These are phyloP conservation scores for Drosophila pseudotakahashii DNA, from an alignment of 2,888 invertebrate species.

Conservation along the genomic window DNA sequence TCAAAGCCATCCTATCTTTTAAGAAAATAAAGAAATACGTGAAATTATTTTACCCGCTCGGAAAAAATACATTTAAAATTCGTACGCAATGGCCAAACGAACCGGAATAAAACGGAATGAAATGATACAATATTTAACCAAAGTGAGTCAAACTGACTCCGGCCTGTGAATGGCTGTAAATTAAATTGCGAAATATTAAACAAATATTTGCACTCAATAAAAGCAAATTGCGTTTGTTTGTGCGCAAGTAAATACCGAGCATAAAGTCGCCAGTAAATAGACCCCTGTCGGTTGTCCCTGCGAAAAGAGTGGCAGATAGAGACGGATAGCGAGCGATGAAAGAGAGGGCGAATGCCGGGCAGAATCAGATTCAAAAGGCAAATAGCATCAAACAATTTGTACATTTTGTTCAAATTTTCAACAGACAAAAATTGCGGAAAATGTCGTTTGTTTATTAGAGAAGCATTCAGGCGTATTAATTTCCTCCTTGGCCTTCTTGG, in stretches of 20 bases:
- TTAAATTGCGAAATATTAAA: conserved; percentile 61
- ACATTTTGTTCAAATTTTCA: conserved; percentile 46
- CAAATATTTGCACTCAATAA: conserved; percentile 73
- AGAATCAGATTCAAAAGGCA: conserved; percentile 39
- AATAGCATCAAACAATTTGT: conserved; percentile 64
- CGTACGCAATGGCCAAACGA: conserved; percentile 22
- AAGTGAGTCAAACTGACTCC: conserved; percentile 17
- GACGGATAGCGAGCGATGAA: conserved; percentile 3
- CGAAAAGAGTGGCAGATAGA: conserved; percentile 1
- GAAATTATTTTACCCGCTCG: conserved; percentile 14
- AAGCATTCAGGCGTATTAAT: conserved; percentile 51
- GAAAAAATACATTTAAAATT: conserved; percentile 17
- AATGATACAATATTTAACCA: conserved; percentile 26
- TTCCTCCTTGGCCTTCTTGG: conserved; percentile 1
- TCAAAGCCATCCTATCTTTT: conserved; percentile 37
- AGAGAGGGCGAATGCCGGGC: background rate
- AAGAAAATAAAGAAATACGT: conserved; percentile 34
- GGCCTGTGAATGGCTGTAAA: conserved; percentile 40
- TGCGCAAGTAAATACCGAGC: conserved; percentile 54
- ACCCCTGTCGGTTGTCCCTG: conserved; percentile 33
- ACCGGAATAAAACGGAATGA: conserved; percentile 10
- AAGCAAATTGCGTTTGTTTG: conserved; percentile 66
- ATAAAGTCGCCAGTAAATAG: conserved; percentile 54
- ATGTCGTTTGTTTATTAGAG: conserved; percentile 59
- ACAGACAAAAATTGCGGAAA: conserved; percentile 44